Evolutionary conservation across 2,888 invertebrate genomes (phyloP), one percentile per base, ranked within the genome.

Genomic region (Ornithoptera alexandrae): DNA sequence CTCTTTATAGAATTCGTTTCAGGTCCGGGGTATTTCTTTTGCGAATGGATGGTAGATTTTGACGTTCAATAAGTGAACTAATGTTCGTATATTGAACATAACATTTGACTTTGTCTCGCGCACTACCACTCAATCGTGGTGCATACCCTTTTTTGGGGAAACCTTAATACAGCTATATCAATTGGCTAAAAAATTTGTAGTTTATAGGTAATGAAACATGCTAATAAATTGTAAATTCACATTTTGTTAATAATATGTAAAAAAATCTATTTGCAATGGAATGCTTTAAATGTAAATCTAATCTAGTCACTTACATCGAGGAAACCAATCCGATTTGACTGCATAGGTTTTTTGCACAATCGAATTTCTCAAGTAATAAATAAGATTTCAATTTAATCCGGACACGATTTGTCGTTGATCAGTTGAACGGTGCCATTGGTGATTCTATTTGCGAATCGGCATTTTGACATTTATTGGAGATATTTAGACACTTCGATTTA

Each of bases 391-490:
- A 79, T 74, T 79, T 84, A 83, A 81, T 81, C 80, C 80, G 76
- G 79, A 71, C 76, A 77, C 81, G 81, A 75, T 73, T 77, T 78
- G 82, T 79, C 84, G 83, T 78, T 82, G 82, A 83, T 83, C 81
- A 84, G 84, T 85, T 82, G 84, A 73, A 81, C 82, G 82, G 81
- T 79, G 79, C 78, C 78, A 72, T 78, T 56, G 18, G 56, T 56
- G 56, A 56, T 56, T 56, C 78, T 74, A 77, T 72, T 74, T 70
- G 66, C 73, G 71, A 74, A 71, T 76, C 68, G 73, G 72, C 80
- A 82, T 85, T 85, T 85, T 86, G 84, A 81, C 79, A 84, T 86
- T 85, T 80, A 72, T 78, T 77, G 77, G 76, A 74, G 79, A 81
- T 77, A 80, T 81, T 83, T 84, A n/a, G 77, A 75, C 71, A 67